phyloP scores from a whole-genome alignment of 2,888 invertebrate species.

The Lithophane ornitopus region DNA sequence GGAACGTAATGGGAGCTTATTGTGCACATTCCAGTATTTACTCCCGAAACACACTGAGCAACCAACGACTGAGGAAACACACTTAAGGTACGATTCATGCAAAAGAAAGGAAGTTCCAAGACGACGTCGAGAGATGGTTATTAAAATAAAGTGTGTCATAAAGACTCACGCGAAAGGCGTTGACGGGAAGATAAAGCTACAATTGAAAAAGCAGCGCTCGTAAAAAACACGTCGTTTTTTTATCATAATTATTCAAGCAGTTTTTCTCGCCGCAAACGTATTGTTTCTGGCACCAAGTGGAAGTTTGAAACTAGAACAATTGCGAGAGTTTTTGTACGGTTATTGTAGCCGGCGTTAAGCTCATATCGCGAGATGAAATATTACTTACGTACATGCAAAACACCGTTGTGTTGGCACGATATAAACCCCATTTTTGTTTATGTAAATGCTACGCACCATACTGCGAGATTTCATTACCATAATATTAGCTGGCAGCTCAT shows the following conservation, averaged over 20 bases:
- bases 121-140: constrained; percentile 53
- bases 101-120: constrained; percentile 35
- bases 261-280: constrained; percentile 47
- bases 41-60: constrained; percentile 35
- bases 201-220: constrained; percentile 57
- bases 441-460: constrained; percentile 61
- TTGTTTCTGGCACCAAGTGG: constrained; percentile 55
- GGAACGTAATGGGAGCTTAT: constrained; percentile 57
- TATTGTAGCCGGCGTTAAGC: constrained; percentile 59
- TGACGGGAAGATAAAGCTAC: constrained; percentile 56
- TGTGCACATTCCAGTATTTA: constrained; percentile 55
- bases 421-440: constrained; percentile 59
- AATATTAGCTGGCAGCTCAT: constrained; percentile 53
- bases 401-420: constrained; percentile 30
- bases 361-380: constrained; percentile 61
- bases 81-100: constrained; percentile 26
- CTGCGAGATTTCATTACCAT: constrained; percentile 62
- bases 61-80: constrained; percentile 24
- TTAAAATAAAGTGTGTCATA: constrained; percentile 63
- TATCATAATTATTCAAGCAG: constrained; percentile 48
- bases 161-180: constrained; percentile 54
- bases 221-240: constrained; percentile 48
- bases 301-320: constrained; percentile 64
- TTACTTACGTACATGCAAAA: constrained; percentile 44
- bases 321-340: constrained; percentile 60